Percentiles rank a stretch among this genome's conserved stretches.
Conservation (phyloP, 2,113 vertebrate species). For the Chionomys nivalis region DNA sequence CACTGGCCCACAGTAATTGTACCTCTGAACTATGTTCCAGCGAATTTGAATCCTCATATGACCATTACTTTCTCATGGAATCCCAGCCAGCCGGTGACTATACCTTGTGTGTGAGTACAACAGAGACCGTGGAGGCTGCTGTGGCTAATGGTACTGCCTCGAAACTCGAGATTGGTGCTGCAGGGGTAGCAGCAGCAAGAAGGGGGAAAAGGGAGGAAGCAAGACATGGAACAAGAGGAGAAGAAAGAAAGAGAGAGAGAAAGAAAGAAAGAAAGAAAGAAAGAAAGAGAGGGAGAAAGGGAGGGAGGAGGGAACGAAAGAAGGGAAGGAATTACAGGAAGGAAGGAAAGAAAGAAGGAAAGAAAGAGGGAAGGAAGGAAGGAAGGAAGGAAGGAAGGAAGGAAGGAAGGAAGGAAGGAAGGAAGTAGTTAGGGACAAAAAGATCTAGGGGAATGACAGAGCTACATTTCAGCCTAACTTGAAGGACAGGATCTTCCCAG, state of each 20-base stretch:
- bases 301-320: too few relatives aligned
- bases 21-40: neutral
- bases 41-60: neutral
- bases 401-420: too few relatives aligned
- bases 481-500: neutral
- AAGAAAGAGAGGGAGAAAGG: rapidly evolving
- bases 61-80: neutral
- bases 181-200: neutral
- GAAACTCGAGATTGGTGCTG: neutral
- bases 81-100: neutral
- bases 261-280: too few relatives aligned
- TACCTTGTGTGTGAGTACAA: conserved; percentile 34
- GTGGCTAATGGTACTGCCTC: neutral
- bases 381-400: too few relatives aligned
- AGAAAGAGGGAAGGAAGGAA: too few relatives aligned
- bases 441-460: neutral
- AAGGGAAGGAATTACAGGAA: rapidly evolving
- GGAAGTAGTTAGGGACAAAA: neutral
- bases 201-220: neutral
- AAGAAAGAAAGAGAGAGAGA: too few relatives aligned
- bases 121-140: neutral
- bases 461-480: neutral
- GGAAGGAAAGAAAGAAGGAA: too few relatives aligned
- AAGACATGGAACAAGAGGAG: neutral
- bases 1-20: neutral